These are phyloP conservation scores for Aspidapion aeneum DNA, from an alignment of 2,888 invertebrate genomes.

Conservation along the genomic window DNA sequence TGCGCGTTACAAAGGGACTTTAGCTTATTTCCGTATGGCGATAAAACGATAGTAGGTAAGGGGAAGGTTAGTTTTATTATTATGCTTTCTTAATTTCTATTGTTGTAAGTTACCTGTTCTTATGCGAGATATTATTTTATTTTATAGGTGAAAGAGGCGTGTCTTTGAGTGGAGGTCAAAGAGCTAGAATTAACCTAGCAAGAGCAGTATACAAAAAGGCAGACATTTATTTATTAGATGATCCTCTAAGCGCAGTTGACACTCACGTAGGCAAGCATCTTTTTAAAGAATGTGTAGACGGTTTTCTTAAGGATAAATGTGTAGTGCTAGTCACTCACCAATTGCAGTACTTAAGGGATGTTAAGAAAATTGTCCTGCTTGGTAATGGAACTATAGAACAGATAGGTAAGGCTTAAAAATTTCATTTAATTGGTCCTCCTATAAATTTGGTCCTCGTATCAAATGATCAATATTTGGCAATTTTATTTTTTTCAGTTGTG, in stretches of 20 bases:
- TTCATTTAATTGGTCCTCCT: too few relatives aligned
- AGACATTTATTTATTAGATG: slow-evolving; percentile 82
- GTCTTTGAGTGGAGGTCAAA: slow-evolving; percentile 73
- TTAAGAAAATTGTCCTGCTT: slow-evolving; percentile 50
- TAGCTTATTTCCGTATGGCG: slow-evolving; percentile 67
- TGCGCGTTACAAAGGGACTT: slow-evolving; percentile 71
- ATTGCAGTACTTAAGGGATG: slow-evolving; percentile 59
- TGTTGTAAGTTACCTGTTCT: too few relatives aligned
- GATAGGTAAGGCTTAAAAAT: too few relatives aligned
- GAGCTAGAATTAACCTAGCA: slow-evolving; percentile 81
- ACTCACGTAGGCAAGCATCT: slow-evolving; percentile 81
- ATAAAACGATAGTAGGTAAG: slow-evolving; percentile 73
- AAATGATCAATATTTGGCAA: too few relatives aligned
- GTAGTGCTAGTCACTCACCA: slow-evolving; percentile 72
- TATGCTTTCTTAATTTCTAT: too few relatives aligned
- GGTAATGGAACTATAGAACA: slow-evolving; percentile 55
- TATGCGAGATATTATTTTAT: too few relatives aligned
- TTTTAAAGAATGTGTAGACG: slow-evolving; percentile 71
- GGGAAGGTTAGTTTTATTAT: too few relatives aligned
- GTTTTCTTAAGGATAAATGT: slow-evolving; percentile 62
- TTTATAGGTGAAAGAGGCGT: slow-evolving; percentile 65
- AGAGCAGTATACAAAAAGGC: slow-evolving; percentile 79
- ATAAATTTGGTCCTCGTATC: too few relatives aligned
- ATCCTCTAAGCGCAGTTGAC: slow-evolving; percentile 87
- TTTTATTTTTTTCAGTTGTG: too few relatives aligned